These are phyloP conservation scores for Corbicula japonica DNA, from an alignment of 2,888 invertebrate genomes.

Conservation along the genomic window DNA sequence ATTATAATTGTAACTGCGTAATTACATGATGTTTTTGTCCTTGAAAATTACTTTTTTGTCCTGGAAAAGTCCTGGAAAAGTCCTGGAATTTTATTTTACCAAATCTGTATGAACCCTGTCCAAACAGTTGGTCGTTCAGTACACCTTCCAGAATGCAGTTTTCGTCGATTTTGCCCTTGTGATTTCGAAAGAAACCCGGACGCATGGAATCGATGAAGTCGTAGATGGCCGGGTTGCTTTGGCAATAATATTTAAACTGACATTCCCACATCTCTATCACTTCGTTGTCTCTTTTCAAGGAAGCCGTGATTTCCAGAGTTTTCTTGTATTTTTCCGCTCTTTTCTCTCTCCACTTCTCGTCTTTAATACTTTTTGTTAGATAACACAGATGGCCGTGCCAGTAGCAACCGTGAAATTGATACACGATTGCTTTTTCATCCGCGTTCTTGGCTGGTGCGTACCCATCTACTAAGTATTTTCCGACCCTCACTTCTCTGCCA, in stretches of 20 bases:
- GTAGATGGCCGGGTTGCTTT: slow-evolving; percentile 42
- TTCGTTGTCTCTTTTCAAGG: slow-evolving; percentile 18
- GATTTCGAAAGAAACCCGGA: slow-evolving; percentile 36
- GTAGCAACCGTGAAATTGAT: slow-evolving; percentile 56
- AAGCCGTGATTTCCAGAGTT: no score
- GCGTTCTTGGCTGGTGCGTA: slow-evolving; percentile 11
- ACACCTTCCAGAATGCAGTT: slow-evolving; percentile 44
- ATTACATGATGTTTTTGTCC: no score
- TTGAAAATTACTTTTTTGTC: no score
- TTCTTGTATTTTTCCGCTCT: no score
- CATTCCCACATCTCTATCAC: slow-evolving; percentile 57
- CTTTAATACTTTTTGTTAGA: slow-evolving; percentile 28
- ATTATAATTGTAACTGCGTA: no score
- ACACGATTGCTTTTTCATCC: slow-evolving; percentile 13
- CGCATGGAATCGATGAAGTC: slow-evolving; percentile 37
- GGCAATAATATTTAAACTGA: slow-evolving; percentile 39
- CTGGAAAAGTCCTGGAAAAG: no score
- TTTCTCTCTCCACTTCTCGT: slow-evolving; percentile 44
- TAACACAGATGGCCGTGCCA: slow-evolving; percentile 48
- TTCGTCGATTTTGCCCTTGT: slow-evolving; percentile 27
- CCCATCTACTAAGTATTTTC: slow-evolving; percentile 48
- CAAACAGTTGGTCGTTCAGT: slow-evolving; percentile 41
- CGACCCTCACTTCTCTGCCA: slow-evolving; percentile 33
- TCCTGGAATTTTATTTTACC: no score
- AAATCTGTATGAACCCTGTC: no score